A percentile compares a stretch with the other conserved stretches of the same genome.
Conservation (phyloP, 2,888 invertebrate species). For the Cheilosia scutellata region DNA sequence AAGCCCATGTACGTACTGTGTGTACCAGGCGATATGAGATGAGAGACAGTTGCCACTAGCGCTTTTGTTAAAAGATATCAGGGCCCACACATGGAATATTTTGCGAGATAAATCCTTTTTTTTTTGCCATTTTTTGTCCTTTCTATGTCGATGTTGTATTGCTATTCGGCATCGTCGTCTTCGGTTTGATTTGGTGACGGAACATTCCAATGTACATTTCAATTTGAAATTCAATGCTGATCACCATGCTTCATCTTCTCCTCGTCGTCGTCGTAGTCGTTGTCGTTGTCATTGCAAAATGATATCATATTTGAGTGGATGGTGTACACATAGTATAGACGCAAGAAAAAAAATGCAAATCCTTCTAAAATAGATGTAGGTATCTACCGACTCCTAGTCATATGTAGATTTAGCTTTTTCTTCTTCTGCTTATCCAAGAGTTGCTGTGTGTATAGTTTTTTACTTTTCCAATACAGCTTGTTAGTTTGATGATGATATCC, state of each 20-base stretch:
- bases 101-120: conserved; percentile 72
- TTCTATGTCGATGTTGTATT: conserved; percentile 5
- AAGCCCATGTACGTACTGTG: conserved; percentile 32
- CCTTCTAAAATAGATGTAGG: conserved; percentile 52
- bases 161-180: conserved; percentile 39
- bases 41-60: conserved; percentile 69
- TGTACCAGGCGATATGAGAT: too few species aligned
- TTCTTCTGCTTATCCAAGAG: not conserved
- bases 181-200: conserved; percentile 70
- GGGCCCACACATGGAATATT: conserved; percentile 65
- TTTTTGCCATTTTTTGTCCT: conserved; percentile 18
- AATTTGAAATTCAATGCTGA: conserved; percentile 73
- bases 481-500: conserved; percentile 69
- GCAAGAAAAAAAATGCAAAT: conserved; percentile 53
- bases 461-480: conserved; percentile 41
- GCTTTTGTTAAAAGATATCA: conserved; percentile 59
- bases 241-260: conserved; percentile 57
- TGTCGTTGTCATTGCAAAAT: conserved; percentile 48
- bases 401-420: not conserved
- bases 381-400: conserved; percentile 36
- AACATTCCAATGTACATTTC: conserved; percentile 72
- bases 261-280: too few species aligned
- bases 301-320: conserved; percentile 61
- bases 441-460: conserved; percentile 11
- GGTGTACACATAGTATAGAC: conserved; percentile 28